These are phyloP conservation scores for Drosophila biarmipes DNA, from an alignment of 1,140 invertebrate genomes.

Conservation along the genomic window DNA sequence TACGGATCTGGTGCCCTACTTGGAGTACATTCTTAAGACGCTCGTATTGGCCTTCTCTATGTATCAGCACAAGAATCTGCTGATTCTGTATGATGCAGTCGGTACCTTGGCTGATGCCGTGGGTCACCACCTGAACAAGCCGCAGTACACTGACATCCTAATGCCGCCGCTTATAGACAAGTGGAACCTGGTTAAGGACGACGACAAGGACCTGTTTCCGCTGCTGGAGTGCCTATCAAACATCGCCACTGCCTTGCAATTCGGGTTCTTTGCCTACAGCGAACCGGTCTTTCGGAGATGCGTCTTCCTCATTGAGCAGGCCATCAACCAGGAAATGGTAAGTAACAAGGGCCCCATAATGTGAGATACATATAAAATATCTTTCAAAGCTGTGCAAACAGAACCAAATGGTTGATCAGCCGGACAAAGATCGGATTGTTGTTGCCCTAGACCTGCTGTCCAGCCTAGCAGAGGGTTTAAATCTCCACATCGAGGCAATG, in stretches of 20 bases:
- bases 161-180: constrained; percentile 99
- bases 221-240: constrained; percentile 98
- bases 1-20: constrained; percentile 98
- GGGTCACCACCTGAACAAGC: constrained; percentile 98
- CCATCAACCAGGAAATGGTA: constrained; percentile 95
- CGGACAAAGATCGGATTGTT: constrained; percentile 99
- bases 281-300: constrained; percentile 98
- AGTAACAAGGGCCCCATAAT: neutral
- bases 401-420: constrained; percentile 94
- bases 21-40: constrained; percentile 98
- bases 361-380: no score
- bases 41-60: constrained; percentile 99
- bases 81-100: constrained; percentile 99
- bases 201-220: constrained; percentile 99
- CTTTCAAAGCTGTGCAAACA: constrained; percentile 88
- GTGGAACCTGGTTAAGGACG: constrained; percentile 99
- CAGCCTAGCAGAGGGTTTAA: constrained; percentile 97
- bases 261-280: constrained; percentile 98
- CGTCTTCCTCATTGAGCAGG: constrained; percentile 98
- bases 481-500: constrained; percentile 96
- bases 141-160: constrained; percentile 97
- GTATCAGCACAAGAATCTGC: constrained; percentile 98
- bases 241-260: constrained; percentile 98
- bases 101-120: constrained; percentile 99
- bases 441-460: constrained; percentile 98